A percentile compares a stretch with the other conserved stretches of the same genome.
Conservation (phyloP, 2,888 invertebrate genomes). For the Yponomeuta cagnagella region DNA sequence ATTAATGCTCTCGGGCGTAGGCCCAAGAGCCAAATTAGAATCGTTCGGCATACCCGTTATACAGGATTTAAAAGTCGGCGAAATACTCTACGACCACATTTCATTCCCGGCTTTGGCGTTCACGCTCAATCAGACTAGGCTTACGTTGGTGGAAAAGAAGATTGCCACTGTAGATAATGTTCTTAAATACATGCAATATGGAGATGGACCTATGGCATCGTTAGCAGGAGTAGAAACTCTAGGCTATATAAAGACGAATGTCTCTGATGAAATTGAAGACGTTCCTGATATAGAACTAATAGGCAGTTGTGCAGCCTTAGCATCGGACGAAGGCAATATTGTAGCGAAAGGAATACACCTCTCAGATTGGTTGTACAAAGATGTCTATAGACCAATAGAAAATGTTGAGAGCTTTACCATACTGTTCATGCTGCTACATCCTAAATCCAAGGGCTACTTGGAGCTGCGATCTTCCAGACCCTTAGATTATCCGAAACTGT, state of each 20-base stretch:
- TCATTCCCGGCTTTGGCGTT: constrained; percentile 76
- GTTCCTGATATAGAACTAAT: constrained; percentile 80
- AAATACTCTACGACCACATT: constrained; percentile 81
- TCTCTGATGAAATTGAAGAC: constrained; percentile 66
- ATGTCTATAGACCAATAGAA: constrained; percentile 56
- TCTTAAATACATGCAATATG: constrained; percentile 50
- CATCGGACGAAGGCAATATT: constrained; percentile 69
- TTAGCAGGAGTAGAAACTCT: constrained; percentile 76
- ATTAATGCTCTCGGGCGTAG: constrained; percentile 79
- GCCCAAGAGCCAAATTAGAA: constrained; percentile 76
- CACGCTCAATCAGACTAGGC: constrained; percentile 57
- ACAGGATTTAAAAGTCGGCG: constrained; percentile 79
- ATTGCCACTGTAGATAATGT: constrained; percentile 44
- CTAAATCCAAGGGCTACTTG: constrained; percentile 79
- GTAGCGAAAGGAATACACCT: constrained; percentile 56
- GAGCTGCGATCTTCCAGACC: constrained; percentile 79
- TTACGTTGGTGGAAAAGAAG: constrained; percentile 43
- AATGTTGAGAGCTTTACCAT: constrained; percentile 62
- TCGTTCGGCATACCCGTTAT: constrained; percentile 76
- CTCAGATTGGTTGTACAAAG: constrained; percentile 56
- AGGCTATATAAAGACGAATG: constrained; percentile 75
- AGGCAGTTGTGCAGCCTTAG: constrained; percentile 73
- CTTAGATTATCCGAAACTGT: constrained; percentile 78
- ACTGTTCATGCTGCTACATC: constrained; percentile 75
- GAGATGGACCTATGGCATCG: constrained; percentile 71